phyloP scores from a whole-genome alignment of 1,140 invertebrate genomes.

The Drosophila insularis region DNA sequence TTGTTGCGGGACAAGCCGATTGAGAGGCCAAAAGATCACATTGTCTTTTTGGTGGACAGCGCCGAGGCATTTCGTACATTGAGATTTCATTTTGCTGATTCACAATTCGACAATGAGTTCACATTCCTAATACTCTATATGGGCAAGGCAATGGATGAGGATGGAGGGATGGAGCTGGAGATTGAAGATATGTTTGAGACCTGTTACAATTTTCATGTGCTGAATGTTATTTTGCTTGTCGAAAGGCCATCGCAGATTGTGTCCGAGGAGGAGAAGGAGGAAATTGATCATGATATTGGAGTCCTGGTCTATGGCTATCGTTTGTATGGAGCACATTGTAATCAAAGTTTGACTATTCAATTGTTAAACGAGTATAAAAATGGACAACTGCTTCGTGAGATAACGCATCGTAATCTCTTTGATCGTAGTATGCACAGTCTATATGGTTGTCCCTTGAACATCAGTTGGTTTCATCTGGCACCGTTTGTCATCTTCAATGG shows the following conservation, averaged over 20 bases:
- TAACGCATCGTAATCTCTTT: conserved; percentile 21
- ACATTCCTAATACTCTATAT: conserved; percentile 58
- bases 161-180: neutral
- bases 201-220: conserved; percentile 44
- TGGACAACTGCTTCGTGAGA: conserved; percentile 9
- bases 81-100: conserved; percentile 36
- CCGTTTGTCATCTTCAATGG: conserved; percentile 54
- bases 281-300: neutral
- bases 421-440: conserved; percentile 35
- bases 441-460: conserved; percentile 40
- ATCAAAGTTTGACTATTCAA: conserved; percentile 15
- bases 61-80: conserved; percentile 38
- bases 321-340: conserved; percentile 39
- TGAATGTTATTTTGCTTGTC: conserved; percentile 53
- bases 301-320: conserved; percentile 49
- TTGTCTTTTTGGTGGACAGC: conserved; percentile 54
- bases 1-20: conserved; percentile 20
- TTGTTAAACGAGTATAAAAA: conserved; percentile 32
- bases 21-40: conserved; percentile 34
- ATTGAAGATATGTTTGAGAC: conserved; percentile 44
- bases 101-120: conserved; percentile 44
- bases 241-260: neutral
- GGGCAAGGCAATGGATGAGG: neutral
- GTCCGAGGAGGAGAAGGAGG: neutral
- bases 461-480: conserved; percentile 57